phyloP scores from a whole-genome alignment of 2,888 invertebrate genomes.

The Tridacna gigas region DNA sequence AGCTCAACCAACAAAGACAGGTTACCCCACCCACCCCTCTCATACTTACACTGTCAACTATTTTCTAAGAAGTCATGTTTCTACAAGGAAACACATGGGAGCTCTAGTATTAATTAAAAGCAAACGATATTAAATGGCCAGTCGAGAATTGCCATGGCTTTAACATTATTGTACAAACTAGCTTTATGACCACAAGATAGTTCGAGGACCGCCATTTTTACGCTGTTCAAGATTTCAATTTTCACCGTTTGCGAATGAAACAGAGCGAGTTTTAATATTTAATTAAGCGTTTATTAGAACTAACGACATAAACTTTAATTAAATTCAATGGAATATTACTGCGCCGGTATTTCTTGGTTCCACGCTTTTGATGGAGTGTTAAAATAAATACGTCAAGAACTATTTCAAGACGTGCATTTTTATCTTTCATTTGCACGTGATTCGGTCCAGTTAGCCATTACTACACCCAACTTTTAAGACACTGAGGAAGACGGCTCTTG shows the following conservation, averaged over 20 bases:
- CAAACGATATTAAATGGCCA: not conserved
- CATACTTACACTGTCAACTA: too few relatives aligned
- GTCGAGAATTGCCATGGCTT: not conserved
- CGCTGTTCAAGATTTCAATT: conserved; percentile 24
- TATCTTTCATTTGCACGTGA: too few relatives aligned
- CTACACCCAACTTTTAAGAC: too few relatives aligned
- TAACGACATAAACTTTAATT: conserved; percentile 27
- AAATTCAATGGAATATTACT: conserved; percentile 18
- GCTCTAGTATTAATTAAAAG: not conserved
- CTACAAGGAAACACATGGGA: too few relatives aligned
- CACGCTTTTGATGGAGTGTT: conserved; percentile 19
- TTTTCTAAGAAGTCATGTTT: too few relatives aligned
- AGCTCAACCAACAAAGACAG: too few relatives aligned
- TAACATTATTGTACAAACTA: not conserved
- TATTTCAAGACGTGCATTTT: too few relatives aligned
- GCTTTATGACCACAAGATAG: conserved; percentile 9
- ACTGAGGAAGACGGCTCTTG: too few relatives aligned
- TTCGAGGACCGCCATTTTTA: conserved; percentile 4
- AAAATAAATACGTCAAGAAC: not conserved
- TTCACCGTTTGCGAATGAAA: conserved; percentile 8
- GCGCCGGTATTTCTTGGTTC: conserved; percentile 6
- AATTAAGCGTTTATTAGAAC: conserved; percentile 32
- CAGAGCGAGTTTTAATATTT: conserved; percentile 16
- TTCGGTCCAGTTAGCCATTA: too few relatives aligned
- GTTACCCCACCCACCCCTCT: too few relatives aligned